These are phyloP conservation scores for Aphis gossypii DNA, from an alignment of 1,140 invertebrate species.

Conservation along the genomic window DNA sequence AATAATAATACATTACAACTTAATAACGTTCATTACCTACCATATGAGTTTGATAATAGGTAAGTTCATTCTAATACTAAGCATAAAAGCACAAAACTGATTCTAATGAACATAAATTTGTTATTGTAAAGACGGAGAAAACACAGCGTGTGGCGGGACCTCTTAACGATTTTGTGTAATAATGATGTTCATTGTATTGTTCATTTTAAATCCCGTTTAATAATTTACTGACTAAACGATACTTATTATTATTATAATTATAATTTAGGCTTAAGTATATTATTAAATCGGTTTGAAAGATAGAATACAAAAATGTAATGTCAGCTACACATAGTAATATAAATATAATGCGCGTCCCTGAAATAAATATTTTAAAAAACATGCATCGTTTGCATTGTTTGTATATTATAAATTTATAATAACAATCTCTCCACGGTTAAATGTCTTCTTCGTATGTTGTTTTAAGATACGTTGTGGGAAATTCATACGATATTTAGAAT, in stretches of 20 bases:
- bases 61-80: background rate
- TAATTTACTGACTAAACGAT: background rate
- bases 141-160: background rate
- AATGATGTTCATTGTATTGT: slow-evolving; percentile 1
- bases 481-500: background rate
- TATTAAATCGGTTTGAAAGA: background rate
- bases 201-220: background rate
- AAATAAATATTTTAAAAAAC: background rate
- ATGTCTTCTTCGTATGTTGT: background rate
- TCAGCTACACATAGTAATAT: background rate
- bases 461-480: background rate
- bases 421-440: background rate
- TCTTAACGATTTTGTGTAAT: slow-evolving; percentile 14
- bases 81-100: background rate
- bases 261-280: background rate
- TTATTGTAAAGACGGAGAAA: background rate
- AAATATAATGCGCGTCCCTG: background rate
- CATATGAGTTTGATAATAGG: background rate
- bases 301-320: background rate
- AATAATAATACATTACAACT: background rate
- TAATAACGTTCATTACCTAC: background rate
- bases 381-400: background rate
- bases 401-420: background rate
- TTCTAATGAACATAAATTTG: background rate
- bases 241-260: background rate